Conservation (phyloP, 2,113 vertebrate species). For the Canis aureus region DNA sequence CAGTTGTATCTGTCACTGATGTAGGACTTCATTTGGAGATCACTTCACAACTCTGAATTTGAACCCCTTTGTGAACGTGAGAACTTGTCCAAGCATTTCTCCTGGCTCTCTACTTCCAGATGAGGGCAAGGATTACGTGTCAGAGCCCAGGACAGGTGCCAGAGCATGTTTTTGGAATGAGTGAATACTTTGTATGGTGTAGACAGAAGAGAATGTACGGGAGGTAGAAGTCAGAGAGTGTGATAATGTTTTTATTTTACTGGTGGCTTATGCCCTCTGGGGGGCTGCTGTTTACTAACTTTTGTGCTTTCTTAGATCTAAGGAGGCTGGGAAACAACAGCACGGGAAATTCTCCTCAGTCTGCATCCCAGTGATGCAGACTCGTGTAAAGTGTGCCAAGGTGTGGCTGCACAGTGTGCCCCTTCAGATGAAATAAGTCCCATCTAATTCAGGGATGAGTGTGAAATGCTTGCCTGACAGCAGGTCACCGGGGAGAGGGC, state of each 20-base stretch:
- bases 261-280: background rate
- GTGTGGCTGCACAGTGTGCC: too few relatives aligned
- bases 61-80: background rate
- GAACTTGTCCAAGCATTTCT: background rate
- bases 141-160: background rate
- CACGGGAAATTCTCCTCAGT: too few relatives aligned
- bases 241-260: background rate
- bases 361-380: background rate
- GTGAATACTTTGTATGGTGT: background rate
- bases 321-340: background rate
- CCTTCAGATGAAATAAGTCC: background rate
- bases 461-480: background rate
- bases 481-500: background rate
- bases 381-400: too few relatives aligned
- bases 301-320: background rate
- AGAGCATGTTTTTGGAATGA: background rate
- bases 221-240: background rate
- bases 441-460: slow-evolving; percentile 11
- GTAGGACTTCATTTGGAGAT: background rate
- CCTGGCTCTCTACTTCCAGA: background rate
- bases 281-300: background rate
- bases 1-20: background rate
- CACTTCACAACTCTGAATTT: background rate
- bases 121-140: background rate
- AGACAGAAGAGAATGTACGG: background rate